Evolutionary conservation across 2,113 vertebrate species (phyloP).

Genomic region (Sapayoa aenigma): DNA sequence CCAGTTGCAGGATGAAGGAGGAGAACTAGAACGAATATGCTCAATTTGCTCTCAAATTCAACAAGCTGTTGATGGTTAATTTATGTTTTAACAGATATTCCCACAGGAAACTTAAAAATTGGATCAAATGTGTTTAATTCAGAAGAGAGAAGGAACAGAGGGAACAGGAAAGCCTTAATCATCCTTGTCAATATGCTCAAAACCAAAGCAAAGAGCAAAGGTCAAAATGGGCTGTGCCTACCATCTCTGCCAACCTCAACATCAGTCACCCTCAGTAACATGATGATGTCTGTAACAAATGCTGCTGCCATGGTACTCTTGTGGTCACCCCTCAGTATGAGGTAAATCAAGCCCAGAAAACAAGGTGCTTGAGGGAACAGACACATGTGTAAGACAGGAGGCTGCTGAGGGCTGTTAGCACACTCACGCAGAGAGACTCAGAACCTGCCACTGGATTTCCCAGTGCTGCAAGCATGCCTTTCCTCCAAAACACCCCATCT

Average conservation of each 20-base stretch:
- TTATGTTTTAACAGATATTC: neutral
- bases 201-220: neutral
- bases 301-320: neutral
- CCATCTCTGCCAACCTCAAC: fast-evolving
- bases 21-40: neutral
- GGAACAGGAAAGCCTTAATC: neutral
- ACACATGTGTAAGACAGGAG: fast-evolving
- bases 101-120: neutral
- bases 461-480: neutral
- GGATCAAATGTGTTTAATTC: neutral
- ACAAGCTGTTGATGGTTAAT: neutral
- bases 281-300: fast-evolving
- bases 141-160: neutral
- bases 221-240: neutral
- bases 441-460: neutral
- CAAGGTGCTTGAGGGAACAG: fast-evolving
- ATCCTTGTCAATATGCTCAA: neutral
- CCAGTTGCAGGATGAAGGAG: neutral
- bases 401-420: neutral
- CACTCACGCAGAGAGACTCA: fast-evolving
- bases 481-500: neutral
- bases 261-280: neutral
- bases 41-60: neutral
- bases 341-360: neutral
- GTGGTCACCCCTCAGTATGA: neutral